Evolutionary conservation across 2,888 invertebrate genomes (phyloP).

Genomic region (Gari tellinella): DNA sequence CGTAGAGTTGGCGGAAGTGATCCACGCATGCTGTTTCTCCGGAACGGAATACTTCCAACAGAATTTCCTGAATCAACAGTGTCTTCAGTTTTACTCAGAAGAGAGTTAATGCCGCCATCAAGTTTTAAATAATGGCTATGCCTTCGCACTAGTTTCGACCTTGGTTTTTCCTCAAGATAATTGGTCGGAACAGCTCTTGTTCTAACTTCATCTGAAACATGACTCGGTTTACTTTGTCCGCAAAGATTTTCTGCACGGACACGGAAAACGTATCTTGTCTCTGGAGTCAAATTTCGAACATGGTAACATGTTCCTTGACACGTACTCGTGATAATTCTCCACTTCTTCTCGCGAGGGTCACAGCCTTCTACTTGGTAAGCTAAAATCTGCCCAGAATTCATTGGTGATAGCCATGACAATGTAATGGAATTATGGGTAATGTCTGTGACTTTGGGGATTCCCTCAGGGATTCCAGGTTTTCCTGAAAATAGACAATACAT

Average conservation of each 20-base stretch:
- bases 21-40: constrained; percentile 59
- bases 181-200: constrained; percentile 61
- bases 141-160: constrained; percentile 57
- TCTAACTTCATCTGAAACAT: constrained; percentile 81
- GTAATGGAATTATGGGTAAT: constrained; percentile 76
- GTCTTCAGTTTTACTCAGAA: constrained; percentile 61
- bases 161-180: constrained; percentile 55
- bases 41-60: constrained; percentile 65
- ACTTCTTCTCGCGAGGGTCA: constrained; percentile 51
- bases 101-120: constrained; percentile 62
- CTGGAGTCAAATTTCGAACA: constrained; percentile 69
- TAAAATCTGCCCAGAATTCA: constrained; percentile 68
- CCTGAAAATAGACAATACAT: constrained; percentile 60
- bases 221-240: constrained; percentile 74
- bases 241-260: constrained; percentile 76
- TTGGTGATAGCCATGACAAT: constrained; percentile 82
- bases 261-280: constrained; percentile 71
- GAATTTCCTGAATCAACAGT: constrained; percentile 41
- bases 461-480: constrained; percentile 73
- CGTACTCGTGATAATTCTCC: constrained; percentile 72
- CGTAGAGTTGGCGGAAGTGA: constrained; percentile 60
- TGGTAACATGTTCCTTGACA: constrained; percentile 76
- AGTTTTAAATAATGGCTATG: constrained; percentile 67
- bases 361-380: constrained; percentile 56
- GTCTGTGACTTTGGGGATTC: constrained; percentile 67